Percentiles rank a stretch among this genome's conserved stretches.
phyloP scores from a whole-genome alignment of 2,888 invertebrate species.

The Teleogryllus oceanicus region DNA sequence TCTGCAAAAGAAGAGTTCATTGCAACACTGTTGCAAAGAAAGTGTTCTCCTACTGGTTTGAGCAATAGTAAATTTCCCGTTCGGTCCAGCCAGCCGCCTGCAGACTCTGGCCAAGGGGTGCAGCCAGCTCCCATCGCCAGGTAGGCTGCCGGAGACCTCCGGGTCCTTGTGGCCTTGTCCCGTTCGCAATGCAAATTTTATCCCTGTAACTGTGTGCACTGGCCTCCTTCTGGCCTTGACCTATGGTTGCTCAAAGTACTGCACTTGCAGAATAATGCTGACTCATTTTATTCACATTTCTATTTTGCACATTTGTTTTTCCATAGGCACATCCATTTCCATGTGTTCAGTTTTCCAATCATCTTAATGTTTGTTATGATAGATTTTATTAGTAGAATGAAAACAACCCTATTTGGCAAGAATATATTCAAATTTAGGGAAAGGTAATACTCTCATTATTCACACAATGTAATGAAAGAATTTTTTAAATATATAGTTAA shows the following conservation, averaged over 20 bases:
- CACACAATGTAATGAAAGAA: too few species aligned
- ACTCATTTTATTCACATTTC: not conserved
- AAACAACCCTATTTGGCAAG: too few species aligned
- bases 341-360: not conserved
- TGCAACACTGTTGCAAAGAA: not conserved
- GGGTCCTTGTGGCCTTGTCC: not conserved
- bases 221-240: not conserved
- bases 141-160: slow-evolving; percentile 27
- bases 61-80: not conserved
- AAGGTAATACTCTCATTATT: too few species aligned
- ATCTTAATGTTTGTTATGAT: not conserved
- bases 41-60: not conserved
- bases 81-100: slow-evolving; percentile 6
- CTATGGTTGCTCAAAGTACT: not conserved
- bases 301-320: not conserved
- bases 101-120: slow-evolving; percentile 30
- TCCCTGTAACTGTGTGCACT: not conserved
- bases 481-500: too few species aligned
- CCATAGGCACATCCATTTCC: not conserved
- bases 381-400: not conserved
- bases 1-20: not conserved
- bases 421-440: too few species aligned
- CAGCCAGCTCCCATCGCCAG: slow-evolving; percentile 35
- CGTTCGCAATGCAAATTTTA: not conserved
- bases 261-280: not conserved